A percentile compares a stretch with the other conserved stretches of the same genome.
phyloP scores from a whole-genome alignment of 2,797 vertebrate genomes.

The Rhinatrema bivittatum region DNA sequence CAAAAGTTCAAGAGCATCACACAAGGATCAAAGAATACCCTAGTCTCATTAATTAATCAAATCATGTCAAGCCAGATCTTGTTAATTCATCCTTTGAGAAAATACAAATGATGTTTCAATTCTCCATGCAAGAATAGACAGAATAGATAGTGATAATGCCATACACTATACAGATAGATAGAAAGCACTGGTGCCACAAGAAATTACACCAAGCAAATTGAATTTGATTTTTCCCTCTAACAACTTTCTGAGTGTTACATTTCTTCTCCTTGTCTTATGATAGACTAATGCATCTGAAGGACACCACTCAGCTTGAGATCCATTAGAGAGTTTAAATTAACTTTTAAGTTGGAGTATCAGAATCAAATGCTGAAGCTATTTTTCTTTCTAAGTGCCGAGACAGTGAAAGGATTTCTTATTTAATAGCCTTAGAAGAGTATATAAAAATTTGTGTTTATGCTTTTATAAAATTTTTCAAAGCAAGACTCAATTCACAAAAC shows the following conservation, averaged over 20 bases:
- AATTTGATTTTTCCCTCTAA: not conserved
- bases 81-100: conserved; percentile 52
- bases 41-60: conserved; percentile 55
- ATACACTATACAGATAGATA: conserved; percentile 34
- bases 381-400: too few relatives aligned
- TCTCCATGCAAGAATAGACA: conserved; percentile 48
- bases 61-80: conserved; percentile 47
- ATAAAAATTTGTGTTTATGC: too few relatives aligned
- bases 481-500: too few relatives aligned
- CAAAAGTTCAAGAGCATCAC: conserved; percentile 47
- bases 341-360: too few relatives aligned
- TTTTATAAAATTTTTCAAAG: too few relatives aligned
- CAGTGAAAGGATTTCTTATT: too few relatives aligned
- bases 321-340: too few relatives aligned
- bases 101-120: conserved; percentile 49
- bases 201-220: conserved; percentile 21
- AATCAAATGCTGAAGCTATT: too few relatives aligned
- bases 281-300: too few relatives aligned
- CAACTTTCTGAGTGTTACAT: conserved; percentile 5
- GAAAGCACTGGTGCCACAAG: conserved; percentile 19
- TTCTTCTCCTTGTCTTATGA: too few relatives aligned
- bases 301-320: too few relatives aligned
- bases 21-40: conserved; percentile 38
- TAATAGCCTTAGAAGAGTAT: too few relatives aligned
- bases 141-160: conserved; percentile 40